A percentile compares a stretch with the other conserved stretches of the same genome.
Conservation (phyloP, 2,113 vertebrate genomes). For the Anolis sagrei region DNA sequence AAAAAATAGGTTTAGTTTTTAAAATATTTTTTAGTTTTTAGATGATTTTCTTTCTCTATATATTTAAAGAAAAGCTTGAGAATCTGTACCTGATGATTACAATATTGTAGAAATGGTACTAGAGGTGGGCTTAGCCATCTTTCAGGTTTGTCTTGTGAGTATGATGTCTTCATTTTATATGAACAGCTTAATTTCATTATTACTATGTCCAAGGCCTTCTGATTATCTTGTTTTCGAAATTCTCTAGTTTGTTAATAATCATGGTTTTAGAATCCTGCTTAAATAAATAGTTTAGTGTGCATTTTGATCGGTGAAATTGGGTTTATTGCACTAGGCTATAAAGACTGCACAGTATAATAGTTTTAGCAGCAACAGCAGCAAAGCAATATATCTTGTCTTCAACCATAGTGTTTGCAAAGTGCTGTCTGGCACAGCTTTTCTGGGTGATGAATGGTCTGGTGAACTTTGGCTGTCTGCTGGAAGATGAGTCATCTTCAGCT, state of each 20-base stretch:
- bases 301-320: not conserved
- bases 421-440: conserved; percentile 20
- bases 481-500: conserved; percentile 23
- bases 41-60: not conserved
- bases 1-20: not conserved
- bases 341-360: not conserved
- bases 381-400: conserved; percentile 29
- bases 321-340: not conserved
- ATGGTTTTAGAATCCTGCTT: not conserved
- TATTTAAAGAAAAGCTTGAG: not conserved
- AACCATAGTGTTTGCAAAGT: conserved; percentile 17
- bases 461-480: conserved; percentile 9
- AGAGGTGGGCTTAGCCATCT: not conserved
- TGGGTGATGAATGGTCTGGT: conserved; percentile 19
- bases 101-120: not conserved
- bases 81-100: not conserved
- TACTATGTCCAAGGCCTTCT: not conserved
- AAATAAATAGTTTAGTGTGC: not conserved
- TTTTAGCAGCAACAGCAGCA: not conserved
- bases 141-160: not conserved
- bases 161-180: not conserved
- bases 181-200: not conserved
- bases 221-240: not conserved
- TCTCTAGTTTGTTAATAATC: not conserved
- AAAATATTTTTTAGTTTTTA: not conserved